Base-by-base conservation (phyloP, 1,140 invertebrate species). In the Oscheius sp. region DNA sequence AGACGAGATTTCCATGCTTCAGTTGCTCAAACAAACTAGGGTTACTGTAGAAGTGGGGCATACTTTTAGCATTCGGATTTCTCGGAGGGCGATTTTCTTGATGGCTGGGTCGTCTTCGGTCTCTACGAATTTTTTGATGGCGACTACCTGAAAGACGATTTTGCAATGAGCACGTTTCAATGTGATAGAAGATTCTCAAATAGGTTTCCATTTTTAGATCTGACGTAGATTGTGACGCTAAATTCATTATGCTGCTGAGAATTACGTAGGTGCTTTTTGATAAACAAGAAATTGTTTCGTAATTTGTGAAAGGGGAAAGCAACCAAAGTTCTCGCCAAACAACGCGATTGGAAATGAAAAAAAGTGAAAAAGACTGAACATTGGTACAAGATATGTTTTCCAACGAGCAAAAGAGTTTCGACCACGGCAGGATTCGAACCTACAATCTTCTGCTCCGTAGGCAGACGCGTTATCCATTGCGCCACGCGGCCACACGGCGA, bases 61-160 rank as follows among this genome's bases (percentile, higher is more conserved):
- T 15, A 97, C 95, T 90, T 98, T 98, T 0, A 99, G 88, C 87
- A 99, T 91, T 78, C 95, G 88, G 82, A 99, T 97, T 88, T 99
- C 96, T 79, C 96, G 86, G 68, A 99, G 89, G 1, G 96, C 96
- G 73, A 99, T 99, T 87, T 99, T 99, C 73, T 94, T 89, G 77
- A 99, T 99, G 0, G 96, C 89, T 0, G 95, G 95, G 87, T 99
- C 96, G 80, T 98, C 95, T 86, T 99, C 96, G 15, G 94, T 95
- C 86, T 99, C 95, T 10, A 97, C 91, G 85, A 98, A 99, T 85
- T 97, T 95, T 87, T 99, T 99, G 26, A 99, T 96, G 13, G 96
- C 96, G 15, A 99, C 96, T 49, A 97, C 88, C 81, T 68, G 46
- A 66, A 67, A 20, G n/a, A 62, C n/a, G n/a, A n/a, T 28, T 65